Percentiles rank a stretch among this genome's conserved stretches.
phyloP scores from a whole-genome alignment of 2,797 vertebrate genomes.

The Rhadinocentrus ornatus region DNA sequence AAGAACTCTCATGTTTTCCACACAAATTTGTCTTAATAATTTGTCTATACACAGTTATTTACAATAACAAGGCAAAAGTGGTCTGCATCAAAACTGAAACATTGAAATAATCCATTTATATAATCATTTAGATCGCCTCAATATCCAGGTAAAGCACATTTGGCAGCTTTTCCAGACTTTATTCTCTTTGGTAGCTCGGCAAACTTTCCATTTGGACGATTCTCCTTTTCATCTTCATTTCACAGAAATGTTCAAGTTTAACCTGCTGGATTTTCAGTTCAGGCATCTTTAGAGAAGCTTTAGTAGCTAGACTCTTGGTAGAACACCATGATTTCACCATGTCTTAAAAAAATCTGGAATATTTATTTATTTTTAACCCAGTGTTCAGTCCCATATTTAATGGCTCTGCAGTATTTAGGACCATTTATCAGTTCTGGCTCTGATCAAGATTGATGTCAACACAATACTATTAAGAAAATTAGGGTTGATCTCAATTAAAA shows the following conservation, averaged over 20 bases:
- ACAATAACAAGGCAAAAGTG: not conserved
- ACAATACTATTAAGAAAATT: no score
- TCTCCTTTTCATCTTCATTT: not conserved
- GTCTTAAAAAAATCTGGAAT: not conserved
- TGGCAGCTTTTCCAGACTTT: not conserved
- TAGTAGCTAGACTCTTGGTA: not conserved
- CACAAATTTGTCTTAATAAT: not conserved
- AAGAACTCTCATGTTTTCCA: not conserved
- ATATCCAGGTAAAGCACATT: not conserved
- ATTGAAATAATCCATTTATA: not conserved
- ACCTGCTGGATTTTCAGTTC: not conserved
- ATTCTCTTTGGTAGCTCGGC: not conserved
- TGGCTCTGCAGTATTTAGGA: no score
- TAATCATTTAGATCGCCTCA: not conserved
- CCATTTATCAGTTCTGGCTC: no score
- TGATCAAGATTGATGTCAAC: no score
- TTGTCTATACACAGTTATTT: not conserved
- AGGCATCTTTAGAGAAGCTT: not conserved
- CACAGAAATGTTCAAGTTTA: not conserved
- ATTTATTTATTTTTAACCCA: no score
- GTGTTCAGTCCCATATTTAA: no score
- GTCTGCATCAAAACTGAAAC: not conserved
- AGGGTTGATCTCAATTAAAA: no score
- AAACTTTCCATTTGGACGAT: not conserved
- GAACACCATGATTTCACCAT: not conserved